Percentiles rank a stretch among this genome's conserved stretches.
Evolutionary conservation across 1,140 invertebrate genomes (phyloP).

Genomic region (Drosophila kanapiae): DNA sequence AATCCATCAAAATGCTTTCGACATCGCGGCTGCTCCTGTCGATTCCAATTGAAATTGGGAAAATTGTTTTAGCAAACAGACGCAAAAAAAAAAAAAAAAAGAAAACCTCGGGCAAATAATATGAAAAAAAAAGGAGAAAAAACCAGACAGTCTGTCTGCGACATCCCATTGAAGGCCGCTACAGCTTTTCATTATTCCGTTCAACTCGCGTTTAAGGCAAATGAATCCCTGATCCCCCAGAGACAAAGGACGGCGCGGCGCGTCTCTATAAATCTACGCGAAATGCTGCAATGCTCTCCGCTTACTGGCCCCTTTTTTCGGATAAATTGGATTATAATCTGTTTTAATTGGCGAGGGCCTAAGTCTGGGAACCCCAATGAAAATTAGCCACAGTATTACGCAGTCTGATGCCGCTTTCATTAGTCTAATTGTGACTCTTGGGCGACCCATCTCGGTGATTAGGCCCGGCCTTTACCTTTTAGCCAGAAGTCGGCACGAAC

Average conservation of each 20-base stretch:
- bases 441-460: conserved; percentile 61
- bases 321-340: conserved; percentile 81
- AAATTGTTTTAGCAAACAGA: conserved; percentile 64
- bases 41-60: conserved; percentile 47
- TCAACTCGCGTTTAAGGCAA: conserved; percentile 57
- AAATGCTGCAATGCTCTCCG: conserved; percentile 63
- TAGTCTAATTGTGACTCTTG: conserved; percentile 81
- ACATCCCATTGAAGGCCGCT: conserved; percentile 54
- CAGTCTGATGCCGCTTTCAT: conserved; percentile 77
- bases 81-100: conserved; percentile 10
- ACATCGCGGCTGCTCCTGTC: conserved; percentile 28
- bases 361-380: conserved; percentile 38
- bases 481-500: conserved; percentile 64
- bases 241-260: conserved; percentile 23
- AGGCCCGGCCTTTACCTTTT: conserved; percentile 53
- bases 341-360: conserved; percentile 75
- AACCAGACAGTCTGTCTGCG: conserved; percentile 44
- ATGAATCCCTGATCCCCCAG: conserved; percentile 48
- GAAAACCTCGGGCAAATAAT: conserved; percentile 26
- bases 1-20: conserved; percentile 72
- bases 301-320: conserved; percentile 31
- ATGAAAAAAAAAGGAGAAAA: conserved; percentile 21
- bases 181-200: conserved; percentile 61
- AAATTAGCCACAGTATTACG: conserved; percentile 77
- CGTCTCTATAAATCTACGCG: conserved; percentile 59